Conservation (phyloP, 2,888 invertebrate species). For the Arctia plantaginis region DNA sequence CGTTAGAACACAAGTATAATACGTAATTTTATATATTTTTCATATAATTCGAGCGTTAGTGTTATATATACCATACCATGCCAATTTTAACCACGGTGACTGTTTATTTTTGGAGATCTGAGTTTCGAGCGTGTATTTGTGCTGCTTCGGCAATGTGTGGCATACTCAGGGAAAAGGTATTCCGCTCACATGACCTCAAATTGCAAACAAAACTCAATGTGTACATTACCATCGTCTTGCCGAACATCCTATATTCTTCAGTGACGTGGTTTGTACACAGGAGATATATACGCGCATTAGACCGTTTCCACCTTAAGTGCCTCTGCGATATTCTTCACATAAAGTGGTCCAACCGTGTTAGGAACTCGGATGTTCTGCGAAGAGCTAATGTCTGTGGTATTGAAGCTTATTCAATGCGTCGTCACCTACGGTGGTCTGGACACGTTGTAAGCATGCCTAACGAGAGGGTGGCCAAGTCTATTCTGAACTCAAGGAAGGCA, state of each 20-base stretch:
- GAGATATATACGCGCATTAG: not conserved
- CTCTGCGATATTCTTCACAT: no score
- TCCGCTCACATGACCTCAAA: not conserved
- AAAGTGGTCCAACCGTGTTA: not conserved
- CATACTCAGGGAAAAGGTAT: no score
- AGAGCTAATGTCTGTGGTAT: not conserved
- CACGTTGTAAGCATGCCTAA: not conserved
- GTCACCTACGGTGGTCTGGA: not conserved
- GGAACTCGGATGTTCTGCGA: not conserved
- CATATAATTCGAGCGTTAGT: no score
- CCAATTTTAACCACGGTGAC: no score
- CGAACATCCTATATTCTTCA: no score
- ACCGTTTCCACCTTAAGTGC: not conserved
- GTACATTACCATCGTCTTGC: not conserved
- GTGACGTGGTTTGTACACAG: not conserved
- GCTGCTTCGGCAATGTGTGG: no score
- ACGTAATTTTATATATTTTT: no score
- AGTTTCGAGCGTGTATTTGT: no score
- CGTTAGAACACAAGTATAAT: no score
- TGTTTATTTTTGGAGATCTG: no score
- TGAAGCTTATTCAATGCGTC: not conserved
- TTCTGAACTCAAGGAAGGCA: not conserved
- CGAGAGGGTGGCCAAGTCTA: not conserved
- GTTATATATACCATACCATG: no score
- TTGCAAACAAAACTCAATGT: not conserved